A percentile compares a stretch with the other conserved stretches of the same genome.
These are phyloP conservation scores for Drosophila peninsularis DNA, from an alignment of 2,888 invertebrate species.

Conservation along the genomic window DNA sequence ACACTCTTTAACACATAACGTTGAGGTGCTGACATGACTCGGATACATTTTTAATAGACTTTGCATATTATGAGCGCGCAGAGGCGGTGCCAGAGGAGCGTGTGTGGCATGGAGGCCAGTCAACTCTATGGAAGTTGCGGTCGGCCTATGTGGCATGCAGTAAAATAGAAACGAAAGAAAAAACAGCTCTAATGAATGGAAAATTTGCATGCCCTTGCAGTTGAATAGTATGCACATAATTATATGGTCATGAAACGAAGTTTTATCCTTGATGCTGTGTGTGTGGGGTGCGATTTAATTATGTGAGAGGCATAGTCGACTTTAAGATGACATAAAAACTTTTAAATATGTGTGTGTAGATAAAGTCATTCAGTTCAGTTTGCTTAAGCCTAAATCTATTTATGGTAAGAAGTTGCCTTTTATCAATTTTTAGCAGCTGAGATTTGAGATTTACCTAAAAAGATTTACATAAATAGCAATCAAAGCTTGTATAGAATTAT, in stretches of 20 bases:
- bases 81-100: neutral
- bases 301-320: neutral
- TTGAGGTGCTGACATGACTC: constrained; percentile 61
- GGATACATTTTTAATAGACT: constrained; percentile 66
- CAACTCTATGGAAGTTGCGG: constrained; percentile 58
- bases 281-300: neutral
- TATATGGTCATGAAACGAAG: constrained; percentile 45
- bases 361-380: neutral
- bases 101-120: constrained; percentile 63
- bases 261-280: constrained; percentile 16
- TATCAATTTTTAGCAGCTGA: constrained; percentile 17
- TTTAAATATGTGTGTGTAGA: neutral
- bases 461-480: constrained; percentile 28
- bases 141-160: constrained; percentile 20
- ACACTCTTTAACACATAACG: constrained; percentile 37
- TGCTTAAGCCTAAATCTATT: neutral
- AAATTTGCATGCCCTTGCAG: constrained; percentile 52
- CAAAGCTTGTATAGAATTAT: constrained; percentile 2
- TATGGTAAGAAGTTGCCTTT: neutral
- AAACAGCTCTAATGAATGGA: constrained; percentile 40
- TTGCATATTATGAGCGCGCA: constrained; percentile 38
- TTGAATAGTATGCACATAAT: constrained; percentile 40
- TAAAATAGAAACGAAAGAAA: constrained; percentile 2
- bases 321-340: neutral
- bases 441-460: constrained; percentile 15